phyloP scores from a whole-genome alignment of 2,888 invertebrate species.

The Parnassius apollo region DNA sequence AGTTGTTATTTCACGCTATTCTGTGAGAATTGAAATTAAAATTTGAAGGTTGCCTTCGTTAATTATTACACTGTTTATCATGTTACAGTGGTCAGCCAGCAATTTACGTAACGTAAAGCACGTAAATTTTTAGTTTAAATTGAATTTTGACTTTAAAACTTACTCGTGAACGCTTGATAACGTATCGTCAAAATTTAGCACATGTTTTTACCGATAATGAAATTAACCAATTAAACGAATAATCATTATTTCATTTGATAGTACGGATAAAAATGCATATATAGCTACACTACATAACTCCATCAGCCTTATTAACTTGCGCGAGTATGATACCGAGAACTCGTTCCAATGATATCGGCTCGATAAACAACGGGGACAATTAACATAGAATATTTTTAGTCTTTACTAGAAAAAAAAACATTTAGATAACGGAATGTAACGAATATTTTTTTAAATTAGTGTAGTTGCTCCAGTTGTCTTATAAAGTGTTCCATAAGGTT shows the following conservation, averaged over 20 bases:
- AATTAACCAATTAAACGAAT: conserved; percentile 17
- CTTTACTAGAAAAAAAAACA: conserved; percentile 1
- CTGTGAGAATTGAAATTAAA: too few relatives aligned
- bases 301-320: conserved; percentile 16
- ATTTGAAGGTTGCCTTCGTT: too few relatives aligned
- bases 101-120: too few relatives aligned
- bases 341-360: conserved; percentile 19
- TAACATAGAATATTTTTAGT: conserved; percentile 20
- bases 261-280: conserved; percentile 4
- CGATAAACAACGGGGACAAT: conserved; percentile 23
- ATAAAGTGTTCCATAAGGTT: too few relatives aligned
- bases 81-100: too few relatives aligned
- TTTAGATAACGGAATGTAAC: conserved; percentile 1
- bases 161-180: neutral
- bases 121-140: too few relatives aligned
- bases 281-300: neutral
- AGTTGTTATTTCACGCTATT: too few relatives aligned
- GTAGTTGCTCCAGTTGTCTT: too few relatives aligned
- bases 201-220: conserved; percentile 6
- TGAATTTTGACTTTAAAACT: too few relatives aligned
- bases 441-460: neutral
- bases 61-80: too few relatives aligned
- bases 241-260: conserved; percentile 15
- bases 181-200: conserved; percentile 7
- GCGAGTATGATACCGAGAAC: conserved; percentile 21